Conservation (phyloP, 2,888 invertebrate species). For the Dusona sp. region DNA sequence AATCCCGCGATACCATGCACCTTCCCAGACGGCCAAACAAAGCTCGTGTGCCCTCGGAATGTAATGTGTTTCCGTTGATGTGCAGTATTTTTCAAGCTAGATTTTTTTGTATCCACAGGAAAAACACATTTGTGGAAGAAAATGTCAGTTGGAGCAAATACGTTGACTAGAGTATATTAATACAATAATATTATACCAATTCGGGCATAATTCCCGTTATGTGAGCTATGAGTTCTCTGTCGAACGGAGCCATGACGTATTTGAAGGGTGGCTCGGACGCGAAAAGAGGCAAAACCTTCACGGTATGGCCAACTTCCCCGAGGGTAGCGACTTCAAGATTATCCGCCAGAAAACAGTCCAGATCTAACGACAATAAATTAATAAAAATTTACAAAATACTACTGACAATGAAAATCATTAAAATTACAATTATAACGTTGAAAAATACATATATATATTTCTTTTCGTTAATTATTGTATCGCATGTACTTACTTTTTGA, state of each 20-base stretch:
- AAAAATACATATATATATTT: no score
- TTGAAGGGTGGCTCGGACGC: constrained; percentile 45
- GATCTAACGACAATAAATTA: not conserved
- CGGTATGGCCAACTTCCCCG: constrained; percentile 74
- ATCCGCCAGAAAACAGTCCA: constrained; percentile 70
- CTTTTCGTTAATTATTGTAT: not conserved
- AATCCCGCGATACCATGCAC: constrained; percentile 79
- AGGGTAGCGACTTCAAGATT: constrained; percentile 72
- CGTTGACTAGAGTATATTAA: no score
- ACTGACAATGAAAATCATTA: not conserved
- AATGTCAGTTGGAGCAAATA: no score
- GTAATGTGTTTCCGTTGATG: constrained; percentile 73
- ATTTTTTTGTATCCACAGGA: not conserved
- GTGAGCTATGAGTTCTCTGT: constrained; percentile 74
- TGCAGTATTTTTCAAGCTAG: constrained; percentile 78
- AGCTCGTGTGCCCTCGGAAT: constrained; percentile 81
- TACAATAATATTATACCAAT: constrained; percentile 66
- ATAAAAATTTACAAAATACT: not conserved
- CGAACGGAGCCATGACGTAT: constrained; percentile 72
- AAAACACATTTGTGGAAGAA: not conserved
- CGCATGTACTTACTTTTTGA: constrained; percentile 9
- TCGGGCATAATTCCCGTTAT: constrained; percentile 71
- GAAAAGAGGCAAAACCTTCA: constrained; percentile 68
- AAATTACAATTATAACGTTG: not conserved
- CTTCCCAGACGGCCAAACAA: constrained; percentile 79